These are phyloP conservation scores for Caenorhabditis tropicalis DNA, from an alignment of 1,140 invertebrate species.

Conservation along the genomic window DNA sequence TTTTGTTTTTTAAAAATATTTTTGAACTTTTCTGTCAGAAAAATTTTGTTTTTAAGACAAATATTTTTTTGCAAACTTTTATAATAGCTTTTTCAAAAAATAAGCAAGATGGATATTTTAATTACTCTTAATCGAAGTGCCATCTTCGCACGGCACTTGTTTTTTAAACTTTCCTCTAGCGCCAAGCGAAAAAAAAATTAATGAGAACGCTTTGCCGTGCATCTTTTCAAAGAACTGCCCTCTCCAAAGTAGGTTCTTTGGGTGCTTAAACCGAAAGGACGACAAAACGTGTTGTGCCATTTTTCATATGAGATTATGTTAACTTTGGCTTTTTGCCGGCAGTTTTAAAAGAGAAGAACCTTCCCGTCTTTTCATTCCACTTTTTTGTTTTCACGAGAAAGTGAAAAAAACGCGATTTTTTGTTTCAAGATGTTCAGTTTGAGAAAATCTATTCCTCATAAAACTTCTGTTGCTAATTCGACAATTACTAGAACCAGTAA, in stretches of 20 bases:
- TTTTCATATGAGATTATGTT: slow-evolving; percentile 45
- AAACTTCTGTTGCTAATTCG: slow-evolving; percentile 4
- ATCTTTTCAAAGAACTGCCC: not conserved
- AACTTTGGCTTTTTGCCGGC: slow-evolving; percentile 31
- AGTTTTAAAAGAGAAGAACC: slow-evolving; percentile 13
- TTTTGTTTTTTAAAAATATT: too few relatives aligned
- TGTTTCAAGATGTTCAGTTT: slow-evolving; percentile 23
- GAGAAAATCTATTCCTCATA: not conserved
- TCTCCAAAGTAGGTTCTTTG: slow-evolving; percentile 9
- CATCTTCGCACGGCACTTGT: too few relatives aligned
- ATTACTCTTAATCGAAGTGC: too few relatives aligned
- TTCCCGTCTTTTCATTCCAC: not conserved
- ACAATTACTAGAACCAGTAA: slow-evolving; percentile 30
- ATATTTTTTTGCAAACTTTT: too few relatives aligned
- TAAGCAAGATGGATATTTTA: too few relatives aligned
- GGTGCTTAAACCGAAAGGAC: slow-evolving; percentile 17
- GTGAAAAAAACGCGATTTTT: not conserved
- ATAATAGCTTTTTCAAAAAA: too few relatives aligned
- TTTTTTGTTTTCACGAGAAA: not conserved
- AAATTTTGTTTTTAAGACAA: too few relatives aligned
- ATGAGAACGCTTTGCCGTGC: slow-evolving; percentile 12
- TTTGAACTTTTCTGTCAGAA: too few relatives aligned
- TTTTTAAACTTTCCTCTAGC: not conserved
- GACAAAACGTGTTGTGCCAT: slow-evolving; percentile 29
- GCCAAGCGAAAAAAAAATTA: not conserved